Evolutionary conservation across 2,888 invertebrate genomes (phyloP), one percentile per base, ranked within the genome.

Genomic region (Drosophila melanosoma): DNA sequence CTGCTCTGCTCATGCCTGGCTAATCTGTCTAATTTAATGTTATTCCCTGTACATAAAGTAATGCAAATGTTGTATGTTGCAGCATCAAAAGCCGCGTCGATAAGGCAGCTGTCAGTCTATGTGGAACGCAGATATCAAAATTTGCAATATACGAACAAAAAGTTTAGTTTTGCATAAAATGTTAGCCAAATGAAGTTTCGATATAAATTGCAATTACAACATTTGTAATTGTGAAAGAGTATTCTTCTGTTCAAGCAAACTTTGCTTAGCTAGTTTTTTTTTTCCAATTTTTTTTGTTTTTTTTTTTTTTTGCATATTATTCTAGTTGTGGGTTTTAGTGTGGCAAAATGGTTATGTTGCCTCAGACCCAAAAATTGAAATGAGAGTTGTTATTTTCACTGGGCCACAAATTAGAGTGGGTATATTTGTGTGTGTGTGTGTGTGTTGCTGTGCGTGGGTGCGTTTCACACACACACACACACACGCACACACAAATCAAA

Each of bases 371-470:
- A 53, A 56, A 68, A 62, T 59, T 63, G 54, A 82, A 84, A 87
- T 83, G 83, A 83, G 85, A 82, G 88, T 82, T 83, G 81, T 80
- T 85, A 85, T 83, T 85, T 82, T 85, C 86, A 80, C 86, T 73
- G 79, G 60, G 42, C 35, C 26, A 49, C 66, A 82, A 23, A 65
- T 63, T 49, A 29, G 29, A 29, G 29, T 29, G 29, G 29, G 29
- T 29, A 1, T 26, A 36, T 29, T 23, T 63, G 23, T 48, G 15
- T 36, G 49, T 59, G 45, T 59, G 45, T 35, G 26, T 29, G 10
- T 15, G 10, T 29, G 52, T 52, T 26, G 26, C 17, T 36, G 42
- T 35, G 23, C n/a, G 62, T 63, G 42, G 66, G 68, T 66, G 64
- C 69, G 69, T 61, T 71, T 42, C 71, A 78, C 75, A 75, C 70